These are phyloP conservation scores for Drosophila nasuta DNA, from an alignment of 1,140 invertebrate genomes.

Conservation along the genomic window DNA sequence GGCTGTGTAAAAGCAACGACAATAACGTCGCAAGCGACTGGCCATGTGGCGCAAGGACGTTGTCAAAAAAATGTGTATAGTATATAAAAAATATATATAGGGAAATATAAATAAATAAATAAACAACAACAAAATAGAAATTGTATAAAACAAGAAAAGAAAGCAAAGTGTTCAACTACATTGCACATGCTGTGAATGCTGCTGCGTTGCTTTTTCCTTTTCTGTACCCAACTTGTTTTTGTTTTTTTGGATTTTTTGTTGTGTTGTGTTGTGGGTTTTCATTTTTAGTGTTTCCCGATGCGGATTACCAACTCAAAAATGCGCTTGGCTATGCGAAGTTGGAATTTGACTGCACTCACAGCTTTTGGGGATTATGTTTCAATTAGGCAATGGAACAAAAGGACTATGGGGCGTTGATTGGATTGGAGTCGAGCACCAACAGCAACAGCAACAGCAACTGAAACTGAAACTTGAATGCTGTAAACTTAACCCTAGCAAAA, in stretches of 20 bases:
- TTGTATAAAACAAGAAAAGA: background rate
- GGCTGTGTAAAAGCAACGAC: constrained; percentile 21
- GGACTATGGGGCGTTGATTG: constrained; percentile 41
- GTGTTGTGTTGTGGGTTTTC: constrained; percentile 21
- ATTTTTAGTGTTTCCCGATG: constrained; percentile 38
- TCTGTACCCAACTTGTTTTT: background rate
- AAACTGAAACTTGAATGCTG: background rate
- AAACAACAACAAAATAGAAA: constrained; percentile 17
- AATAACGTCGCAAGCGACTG: constrained; percentile 7
- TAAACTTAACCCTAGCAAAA: background rate
- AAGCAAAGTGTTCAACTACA: constrained; percentile 4
- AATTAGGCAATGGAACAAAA: constrained; percentile 58
- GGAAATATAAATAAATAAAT: too few species aligned
- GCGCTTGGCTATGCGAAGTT: constrained; percentile 39
- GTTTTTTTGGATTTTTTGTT: constrained; percentile 12
- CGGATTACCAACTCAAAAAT: constrained; percentile 72
- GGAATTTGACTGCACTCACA: constrained; percentile 51
- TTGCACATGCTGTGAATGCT: background rate
- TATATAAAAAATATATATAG: background rate
- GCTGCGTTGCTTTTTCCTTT: background rate
- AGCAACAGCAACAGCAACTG: background rate
- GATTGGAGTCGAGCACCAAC: constrained; percentile 1
- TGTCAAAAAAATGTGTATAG: background rate
- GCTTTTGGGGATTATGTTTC: constrained; percentile 62
- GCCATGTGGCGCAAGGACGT: constrained; percentile 17